Evolutionary conservation across 30 jellyfish, hydroid and myxozoan species (phyloP).

Genomic region (Hydractinia symbiolongicarpus): DNA sequence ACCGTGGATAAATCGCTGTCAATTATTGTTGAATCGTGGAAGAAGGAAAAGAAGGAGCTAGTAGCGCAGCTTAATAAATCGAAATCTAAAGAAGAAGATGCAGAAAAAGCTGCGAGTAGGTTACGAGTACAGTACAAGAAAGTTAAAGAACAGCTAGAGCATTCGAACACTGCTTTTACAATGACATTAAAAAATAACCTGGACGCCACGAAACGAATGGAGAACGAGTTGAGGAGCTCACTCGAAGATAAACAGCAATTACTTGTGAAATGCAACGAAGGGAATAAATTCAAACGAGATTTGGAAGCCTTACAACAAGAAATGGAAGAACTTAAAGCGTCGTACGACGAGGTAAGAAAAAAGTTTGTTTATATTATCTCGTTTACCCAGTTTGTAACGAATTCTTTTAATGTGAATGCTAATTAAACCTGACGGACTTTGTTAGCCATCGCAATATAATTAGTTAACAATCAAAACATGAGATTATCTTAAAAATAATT

Average conservation of each 20-base stretch:
- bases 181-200: conserved; percentile 57
- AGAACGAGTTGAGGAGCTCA: conserved; percentile 40
- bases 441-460: no score
- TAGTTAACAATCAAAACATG: no score
- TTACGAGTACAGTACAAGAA: conserved; percentile 57
- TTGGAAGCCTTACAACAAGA: conserved; percentile 33
- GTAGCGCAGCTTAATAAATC: conserved; percentile 46
- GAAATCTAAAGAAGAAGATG: conserved; percentile 42
- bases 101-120: conserved; percentile 65
- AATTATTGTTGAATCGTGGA: conserved; percentile 55
- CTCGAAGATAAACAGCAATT: conserved; percentile 44
- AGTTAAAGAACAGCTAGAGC: conserved; percentile 80
- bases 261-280: conserved; percentile 20
- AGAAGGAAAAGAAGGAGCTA: conserved; percentile 63
- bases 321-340: conserved; percentile 27
- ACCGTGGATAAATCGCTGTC: conserved; percentile 66
- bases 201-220: conserved; percentile 59
- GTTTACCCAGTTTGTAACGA: no score
- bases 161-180: conserved; percentile 51
- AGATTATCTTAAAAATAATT: no score
- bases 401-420: no score
- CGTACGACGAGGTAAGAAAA: conserved; percentile 30
- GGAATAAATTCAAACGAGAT: conserved; percentile 29
- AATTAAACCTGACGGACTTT: no score
- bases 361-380: no score